Conservation (phyloP, 2,888 invertebrate genomes). For the Troglohyphantes excavatus region DNA sequence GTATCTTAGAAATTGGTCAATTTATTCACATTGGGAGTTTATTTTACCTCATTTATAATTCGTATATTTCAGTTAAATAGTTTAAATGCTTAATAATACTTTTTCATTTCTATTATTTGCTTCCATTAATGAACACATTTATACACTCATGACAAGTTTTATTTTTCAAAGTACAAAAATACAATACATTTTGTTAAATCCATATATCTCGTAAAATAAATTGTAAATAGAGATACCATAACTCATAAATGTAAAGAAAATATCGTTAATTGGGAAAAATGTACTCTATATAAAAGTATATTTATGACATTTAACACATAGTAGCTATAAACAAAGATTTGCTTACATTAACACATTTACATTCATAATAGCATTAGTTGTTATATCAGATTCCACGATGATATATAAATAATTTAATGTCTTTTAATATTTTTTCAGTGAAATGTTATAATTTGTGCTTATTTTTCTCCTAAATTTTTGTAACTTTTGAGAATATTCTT, state of each 20-base stretch:
- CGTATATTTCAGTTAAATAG: too few relatives aligned
- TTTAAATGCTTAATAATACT: too few relatives aligned
- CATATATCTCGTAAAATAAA: slow-evolving; percentile 74
- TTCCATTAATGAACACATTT: not conserved
- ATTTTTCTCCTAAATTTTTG: not conserved
- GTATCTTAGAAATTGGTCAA: too few relatives aligned
- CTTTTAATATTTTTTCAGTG: not conserved
- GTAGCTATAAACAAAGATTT: slow-evolving; percentile 44
- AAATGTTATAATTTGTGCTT: slow-evolving; percentile 11
- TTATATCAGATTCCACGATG: not conserved
- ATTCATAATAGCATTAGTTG: slow-evolving; percentile 48
- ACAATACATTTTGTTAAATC: slow-evolving; percentile 75
- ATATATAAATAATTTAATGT: slow-evolving; percentile 17
- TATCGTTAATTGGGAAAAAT: slow-evolving; percentile 64
- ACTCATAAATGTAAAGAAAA: slow-evolving; percentile 76
- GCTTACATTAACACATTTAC: slow-evolving; percentile 40
- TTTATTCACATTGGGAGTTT: too few relatives aligned
- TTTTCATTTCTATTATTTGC: too few relatives aligned
- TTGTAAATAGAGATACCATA: slow-evolving; percentile 67
- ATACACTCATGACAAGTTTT: slow-evolving; percentile 73
- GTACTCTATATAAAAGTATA: slow-evolving; percentile 74
- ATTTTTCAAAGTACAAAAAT: slow-evolving; percentile 79
- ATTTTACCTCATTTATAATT: too few relatives aligned
- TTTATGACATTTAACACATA: slow-evolving; percentile 65
- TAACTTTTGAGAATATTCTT: not conserved